These are phyloP conservation scores for Ranitomeya imitator DNA, from an alignment of 2,113 vertebrate species.

Conservation along the genomic window DNA sequence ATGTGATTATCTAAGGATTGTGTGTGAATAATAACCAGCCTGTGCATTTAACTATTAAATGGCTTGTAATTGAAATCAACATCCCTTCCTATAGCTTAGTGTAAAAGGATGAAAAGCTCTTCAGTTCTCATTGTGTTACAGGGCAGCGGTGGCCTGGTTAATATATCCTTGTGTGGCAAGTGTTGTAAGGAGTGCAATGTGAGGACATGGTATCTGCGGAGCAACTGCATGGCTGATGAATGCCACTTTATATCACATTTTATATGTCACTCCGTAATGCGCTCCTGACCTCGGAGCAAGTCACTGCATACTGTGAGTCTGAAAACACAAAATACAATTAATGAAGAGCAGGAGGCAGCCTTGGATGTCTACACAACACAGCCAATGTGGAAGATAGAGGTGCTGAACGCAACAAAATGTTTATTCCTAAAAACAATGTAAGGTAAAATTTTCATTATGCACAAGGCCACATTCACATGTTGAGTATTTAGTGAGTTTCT, in stretches of 20 bases:
- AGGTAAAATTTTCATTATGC: too few species aligned
- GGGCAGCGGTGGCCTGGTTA: not conserved
- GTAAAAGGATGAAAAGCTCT: not conserved
- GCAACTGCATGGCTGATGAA: not conserved
- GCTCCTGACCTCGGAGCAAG: slow-evolving; percentile 22
- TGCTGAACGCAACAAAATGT: too few species aligned
- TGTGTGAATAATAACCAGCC: slow-evolving; percentile 1
- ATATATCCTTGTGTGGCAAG: slow-evolving; percentile 1
- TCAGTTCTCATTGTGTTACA: not conserved
- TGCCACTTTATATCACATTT: slow-evolving; percentile 32
- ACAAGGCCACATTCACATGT: too few species aligned
- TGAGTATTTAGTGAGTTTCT: too few species aligned
- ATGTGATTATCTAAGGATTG: not conserved
- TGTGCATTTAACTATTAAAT: not conserved
- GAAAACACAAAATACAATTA: not conserved
- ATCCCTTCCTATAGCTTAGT: slow-evolving; percentile 10
- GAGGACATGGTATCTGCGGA: not conserved
- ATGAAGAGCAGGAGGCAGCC: not conserved
- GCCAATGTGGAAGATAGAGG: too few species aligned
- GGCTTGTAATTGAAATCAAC: not conserved
- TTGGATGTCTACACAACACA: too few species aligned
- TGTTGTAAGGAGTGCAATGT: slow-evolving; percentile 11
- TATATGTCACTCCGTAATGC: not conserved
- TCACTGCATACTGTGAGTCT: not conserved
- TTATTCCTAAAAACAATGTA: too few species aligned